Conservation (phyloP, 1,140 invertebrate genomes). For the Littorina saxatilis region DNA sequence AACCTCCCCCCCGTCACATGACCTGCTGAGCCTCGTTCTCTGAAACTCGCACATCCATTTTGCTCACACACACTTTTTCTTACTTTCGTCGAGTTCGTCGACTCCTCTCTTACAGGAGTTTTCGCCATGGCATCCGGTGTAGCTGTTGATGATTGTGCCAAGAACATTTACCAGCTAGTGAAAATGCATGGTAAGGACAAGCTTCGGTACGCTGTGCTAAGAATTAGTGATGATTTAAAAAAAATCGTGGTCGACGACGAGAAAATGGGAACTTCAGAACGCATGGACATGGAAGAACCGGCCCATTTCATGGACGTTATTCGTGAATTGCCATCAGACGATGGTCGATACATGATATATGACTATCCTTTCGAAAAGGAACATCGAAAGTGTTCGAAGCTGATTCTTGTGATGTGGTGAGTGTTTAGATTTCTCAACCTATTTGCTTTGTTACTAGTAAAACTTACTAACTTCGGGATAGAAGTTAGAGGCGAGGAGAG, state of each 20-base stretch:
- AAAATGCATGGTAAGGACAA: slow-evolving; percentile 8
- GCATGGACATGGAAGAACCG: not conserved
- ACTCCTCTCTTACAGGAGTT: not conserved
- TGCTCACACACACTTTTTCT: not conserved
- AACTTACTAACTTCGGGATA: too few relatives aligned
- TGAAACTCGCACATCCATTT: slow-evolving; percentile 4
- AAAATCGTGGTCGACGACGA: slow-evolving; percentile 1
- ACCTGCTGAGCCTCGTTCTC: not conserved
- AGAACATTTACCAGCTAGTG: not conserved
- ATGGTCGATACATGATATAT: slow-evolving; percentile 24
- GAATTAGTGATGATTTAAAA: not conserved
- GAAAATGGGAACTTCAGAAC: not conserved
- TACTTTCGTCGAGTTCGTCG: not conserved
- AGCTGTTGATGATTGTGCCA: not conserved
- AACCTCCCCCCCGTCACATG: slow-evolving; percentile 25
- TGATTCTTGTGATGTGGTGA: slow-evolving; percentile 16
- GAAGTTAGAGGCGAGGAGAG: too few relatives aligned
- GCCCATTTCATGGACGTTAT: not conserved
- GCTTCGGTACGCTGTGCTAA: not conserved
- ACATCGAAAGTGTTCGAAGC: not conserved
- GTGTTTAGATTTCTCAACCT: too few relatives aligned
- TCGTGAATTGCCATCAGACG: not conserved
- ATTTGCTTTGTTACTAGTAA: not conserved
- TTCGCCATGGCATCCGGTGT: slow-evolving; percentile 22
- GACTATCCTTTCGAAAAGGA: slow-evolving; percentile 9